phyloP scores from a whole-genome alignment of 2,888 invertebrate species.

The Ypsolopha sequella region DNA sequence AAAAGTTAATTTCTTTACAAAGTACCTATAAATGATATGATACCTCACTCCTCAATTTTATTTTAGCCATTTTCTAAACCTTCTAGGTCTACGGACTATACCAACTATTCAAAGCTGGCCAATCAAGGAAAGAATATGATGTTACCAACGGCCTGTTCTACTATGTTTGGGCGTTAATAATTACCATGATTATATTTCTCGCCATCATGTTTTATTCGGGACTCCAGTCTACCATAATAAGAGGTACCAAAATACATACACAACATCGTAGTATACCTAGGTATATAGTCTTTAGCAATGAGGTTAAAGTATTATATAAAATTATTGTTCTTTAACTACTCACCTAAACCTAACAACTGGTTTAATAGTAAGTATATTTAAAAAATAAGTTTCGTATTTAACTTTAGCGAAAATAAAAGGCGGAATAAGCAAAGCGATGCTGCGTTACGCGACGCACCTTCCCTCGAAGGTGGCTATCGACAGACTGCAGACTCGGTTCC shows the following conservation, averaged over 20 bases:
- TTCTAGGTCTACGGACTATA: conserved; percentile 51
- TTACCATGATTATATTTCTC: conserved; percentile 54
- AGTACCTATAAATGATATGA: too few species aligned
- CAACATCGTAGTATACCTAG: too few species aligned
- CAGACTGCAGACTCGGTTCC: conserved; percentile 71
- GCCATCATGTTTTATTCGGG: conserved; percentile 62
- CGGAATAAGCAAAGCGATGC: conserved; percentile 71
- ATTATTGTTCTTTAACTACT: too few species aligned
- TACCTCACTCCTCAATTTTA: neutral
- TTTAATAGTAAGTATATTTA: too few species aligned
- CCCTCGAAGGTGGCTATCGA: conserved; percentile 69
- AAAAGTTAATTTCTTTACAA: neutral
- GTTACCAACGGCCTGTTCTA: conserved; percentile 58
- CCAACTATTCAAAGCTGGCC: conserved; percentile 55
- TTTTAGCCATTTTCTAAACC: neutral
- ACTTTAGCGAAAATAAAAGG: conserved; percentile 58
- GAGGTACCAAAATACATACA: conserved; percentile 39
- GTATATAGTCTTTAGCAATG: too few species aligned
- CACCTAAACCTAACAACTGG: too few species aligned
- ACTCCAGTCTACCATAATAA: conserved; percentile 55
- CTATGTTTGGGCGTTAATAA: conserved; percentile 53
- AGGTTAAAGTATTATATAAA: too few species aligned
- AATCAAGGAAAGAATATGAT: conserved; percentile 47
- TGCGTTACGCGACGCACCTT: conserved; percentile 65
- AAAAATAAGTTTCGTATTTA: neutral